Evolutionary conservation across 2,113 vertebrate species (phyloP).

Genomic region (Neomonachus schauinslandi): DNA sequence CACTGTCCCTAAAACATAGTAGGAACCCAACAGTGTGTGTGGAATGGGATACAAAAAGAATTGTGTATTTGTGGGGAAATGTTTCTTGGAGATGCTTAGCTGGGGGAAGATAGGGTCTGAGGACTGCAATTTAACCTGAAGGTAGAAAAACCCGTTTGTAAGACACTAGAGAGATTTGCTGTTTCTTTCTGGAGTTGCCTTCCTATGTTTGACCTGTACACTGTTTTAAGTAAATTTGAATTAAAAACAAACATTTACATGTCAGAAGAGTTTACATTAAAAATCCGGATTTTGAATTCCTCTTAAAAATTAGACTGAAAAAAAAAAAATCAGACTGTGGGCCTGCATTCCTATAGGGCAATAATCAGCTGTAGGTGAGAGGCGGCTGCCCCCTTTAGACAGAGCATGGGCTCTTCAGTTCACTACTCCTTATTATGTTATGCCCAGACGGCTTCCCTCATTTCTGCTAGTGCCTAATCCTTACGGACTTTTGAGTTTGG

Average conservation of each 20-base stretch:
- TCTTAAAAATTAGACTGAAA: not conserved
- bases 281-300: not conserved
- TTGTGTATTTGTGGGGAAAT: not conserved
- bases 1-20: not conserved
- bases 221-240: conserved; percentile 22
- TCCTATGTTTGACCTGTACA: not conserved
- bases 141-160: not conserved
- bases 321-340: not conserved
- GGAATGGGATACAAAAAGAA: not conserved
- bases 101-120: not conserved
- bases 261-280: not conserved
- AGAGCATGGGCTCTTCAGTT: not conserved
- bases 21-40: not conserved
- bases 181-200: not conserved
- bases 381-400: not conserved
- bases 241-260: not conserved
- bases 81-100: not conserved
- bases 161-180: not conserved
- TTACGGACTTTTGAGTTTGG: not conserved
- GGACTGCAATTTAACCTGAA: not conserved
- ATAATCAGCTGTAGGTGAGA: not conserved
- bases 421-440: too few species aligned
- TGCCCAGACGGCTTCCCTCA: not conserved
- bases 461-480: not conserved
- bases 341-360: not conserved